phyloP scores from a whole-genome alignment of 2,113 vertebrate species.

The Scophthalmus maximus region DNA sequence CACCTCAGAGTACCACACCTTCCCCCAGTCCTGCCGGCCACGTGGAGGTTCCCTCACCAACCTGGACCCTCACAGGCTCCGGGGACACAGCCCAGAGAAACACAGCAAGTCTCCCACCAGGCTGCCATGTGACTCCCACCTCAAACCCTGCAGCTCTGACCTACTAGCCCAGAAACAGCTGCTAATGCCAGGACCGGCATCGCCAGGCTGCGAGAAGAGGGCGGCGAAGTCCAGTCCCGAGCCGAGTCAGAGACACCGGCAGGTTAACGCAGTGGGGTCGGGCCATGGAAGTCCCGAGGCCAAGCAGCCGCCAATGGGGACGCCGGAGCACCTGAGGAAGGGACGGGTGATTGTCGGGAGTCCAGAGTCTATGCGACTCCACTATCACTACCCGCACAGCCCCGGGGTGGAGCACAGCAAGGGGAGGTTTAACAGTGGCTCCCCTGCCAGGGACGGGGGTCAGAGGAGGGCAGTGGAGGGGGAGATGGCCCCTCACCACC shows the following conservation, averaged over 20 bases:
- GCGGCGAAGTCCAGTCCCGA: slow-evolving; percentile 86
- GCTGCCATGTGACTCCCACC: slow-evolving; percentile 44
- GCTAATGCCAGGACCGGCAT: slow-evolving; percentile 63
- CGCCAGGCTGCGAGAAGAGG: slow-evolving; percentile 82
- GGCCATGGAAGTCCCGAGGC: slow-evolving; percentile 85
- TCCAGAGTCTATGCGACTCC: slow-evolving; percentile 90
- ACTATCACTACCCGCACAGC: slow-evolving; percentile 85
- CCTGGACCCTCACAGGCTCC: slow-evolving; percentile 84
- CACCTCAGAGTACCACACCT: slow-evolving; percentile 89
- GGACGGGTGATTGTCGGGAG: slow-evolving; percentile 84
- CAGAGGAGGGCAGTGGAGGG: slow-evolving; percentile 88
- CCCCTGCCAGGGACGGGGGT: slow-evolving; percentile 85
- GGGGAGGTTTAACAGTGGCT: slow-evolving; percentile 72
- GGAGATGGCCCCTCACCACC: slow-evolving; percentile 86
- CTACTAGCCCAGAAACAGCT: slow-evolving; percentile 70
- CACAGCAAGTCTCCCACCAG: slow-evolving; percentile 85
- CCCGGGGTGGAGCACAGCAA: slow-evolving; percentile 87
- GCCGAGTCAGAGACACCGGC: slow-evolving; percentile 88
- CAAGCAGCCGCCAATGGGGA: slow-evolving; percentile 84
- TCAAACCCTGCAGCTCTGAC: slow-evolving; percentile 64
- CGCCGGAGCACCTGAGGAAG: slow-evolving; percentile 90
- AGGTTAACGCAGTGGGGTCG: slow-evolving; percentile 43
- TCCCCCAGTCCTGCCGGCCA: slow-evolving; percentile 77
- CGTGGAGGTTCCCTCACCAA: slow-evolving; percentile 81
- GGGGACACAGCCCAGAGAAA: slow-evolving; percentile 88